phyloP scores from a whole-genome alignment of 2,113 vertebrate genomes.

The Phylloscopus trochilus region DNA sequence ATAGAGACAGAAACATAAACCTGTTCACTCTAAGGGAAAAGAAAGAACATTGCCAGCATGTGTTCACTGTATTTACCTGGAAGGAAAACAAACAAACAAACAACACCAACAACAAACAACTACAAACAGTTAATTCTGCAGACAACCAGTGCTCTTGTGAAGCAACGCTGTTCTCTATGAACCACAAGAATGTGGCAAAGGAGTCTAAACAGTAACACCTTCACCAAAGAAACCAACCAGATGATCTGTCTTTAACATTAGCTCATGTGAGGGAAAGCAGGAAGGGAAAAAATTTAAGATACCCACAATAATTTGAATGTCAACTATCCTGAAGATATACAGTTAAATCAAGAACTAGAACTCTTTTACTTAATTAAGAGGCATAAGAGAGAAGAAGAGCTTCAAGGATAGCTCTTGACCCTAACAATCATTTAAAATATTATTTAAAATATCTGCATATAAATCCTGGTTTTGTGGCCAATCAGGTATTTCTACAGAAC shows the following conservation, averaged over 20 bases:
- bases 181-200: accelerated
- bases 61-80: neutral
- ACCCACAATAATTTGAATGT: neutral
- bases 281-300: neutral
- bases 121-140: neutral
- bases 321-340: neutral
- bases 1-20: neutral
- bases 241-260: neutral
- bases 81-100: neutral
- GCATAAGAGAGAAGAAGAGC: neutral
- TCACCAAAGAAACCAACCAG: neutral
- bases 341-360: neutral
- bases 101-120: neutral
- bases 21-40: neutral
- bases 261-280: neutral
- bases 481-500: neutral
- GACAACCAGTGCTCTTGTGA: neutral
- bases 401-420: neutral
- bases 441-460: neutral
- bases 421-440: neutral
- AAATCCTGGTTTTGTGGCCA: neutral
- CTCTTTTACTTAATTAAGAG: neutral
- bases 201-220: neutral
- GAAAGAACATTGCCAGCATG: neutral
- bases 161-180: neutral